Percentiles rank a stretch among this genome's conserved stretches.
These are phyloP conservation scores for Rhombomys opimus DNA, from an alignment of 2,113 vertebrate genomes.

Conservation along the genomic window DNA sequence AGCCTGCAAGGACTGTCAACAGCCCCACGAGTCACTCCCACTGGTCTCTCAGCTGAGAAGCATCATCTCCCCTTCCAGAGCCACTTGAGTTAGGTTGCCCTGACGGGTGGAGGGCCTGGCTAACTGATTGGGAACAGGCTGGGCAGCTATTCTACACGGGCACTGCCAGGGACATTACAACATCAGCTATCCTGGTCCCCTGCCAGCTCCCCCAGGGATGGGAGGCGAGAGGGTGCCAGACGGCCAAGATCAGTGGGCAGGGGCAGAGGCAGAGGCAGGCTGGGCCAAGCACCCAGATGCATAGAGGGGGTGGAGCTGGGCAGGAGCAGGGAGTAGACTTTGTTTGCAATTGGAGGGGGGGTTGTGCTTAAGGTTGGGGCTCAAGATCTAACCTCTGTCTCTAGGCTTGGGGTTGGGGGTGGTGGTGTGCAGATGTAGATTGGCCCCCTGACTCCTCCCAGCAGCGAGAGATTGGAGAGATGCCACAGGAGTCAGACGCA, in stretches of 20 bases:
- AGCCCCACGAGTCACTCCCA: background rate
- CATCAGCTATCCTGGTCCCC: slow-evolving; percentile 66
- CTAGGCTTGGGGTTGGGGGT: background rate
- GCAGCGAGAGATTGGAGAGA: slow-evolving; percentile 24
- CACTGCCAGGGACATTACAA: slow-evolving; percentile 81
- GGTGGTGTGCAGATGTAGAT: background rate
- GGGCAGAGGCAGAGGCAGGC: slow-evolving; percentile 60
- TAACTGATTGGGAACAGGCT: slow-evolving; percentile 74
- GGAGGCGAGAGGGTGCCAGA: slow-evolving; percentile 77
- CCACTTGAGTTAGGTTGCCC: slow-evolving; percentile 55
- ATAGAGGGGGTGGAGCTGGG: slow-evolving; percentile 43
- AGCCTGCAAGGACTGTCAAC: background rate
- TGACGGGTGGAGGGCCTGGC: slow-evolving; percentile 37
- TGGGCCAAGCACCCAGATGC: slow-evolving; percentile 64
- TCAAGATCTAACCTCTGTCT: background rate
- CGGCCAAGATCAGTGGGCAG: slow-evolving; percentile 69
- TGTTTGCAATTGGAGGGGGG: background rate
- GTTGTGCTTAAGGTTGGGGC: background rate
- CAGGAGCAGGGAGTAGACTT: slow-evolving; percentile 21
- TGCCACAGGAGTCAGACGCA: slow-evolving; percentile 17
- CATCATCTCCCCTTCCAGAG: background rate
- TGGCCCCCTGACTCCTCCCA: slow-evolving; percentile 46
- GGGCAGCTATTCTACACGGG: slow-evolving; percentile 60
- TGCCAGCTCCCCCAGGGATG: slow-evolving; percentile 79
- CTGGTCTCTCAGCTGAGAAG: background rate